Evolutionary conservation across 2,113 vertebrate genomes (phyloP), one percentile per base, ranked within the genome.

Genomic region (Colossoma macropomum): DNA sequence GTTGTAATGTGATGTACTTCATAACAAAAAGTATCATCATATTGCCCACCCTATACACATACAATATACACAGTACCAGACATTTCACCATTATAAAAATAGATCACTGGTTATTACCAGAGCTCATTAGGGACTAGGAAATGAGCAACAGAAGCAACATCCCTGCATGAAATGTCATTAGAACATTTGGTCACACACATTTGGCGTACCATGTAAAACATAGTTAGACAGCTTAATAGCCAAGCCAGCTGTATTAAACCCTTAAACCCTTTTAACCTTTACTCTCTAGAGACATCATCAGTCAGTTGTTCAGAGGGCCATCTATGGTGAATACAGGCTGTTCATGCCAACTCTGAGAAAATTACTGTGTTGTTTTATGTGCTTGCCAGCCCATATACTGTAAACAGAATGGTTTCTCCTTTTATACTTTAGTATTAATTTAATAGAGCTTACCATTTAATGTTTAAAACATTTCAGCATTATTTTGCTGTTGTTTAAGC

Each of bases 221-320:
- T 32, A 66, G 76, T 54, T 69, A 66, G 65, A 78, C 41, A 32
- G 27, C 41, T 79, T 79, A 77, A 77, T 77, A 77, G 59, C 63
- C 65, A 56, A 69, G 32, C 48, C 30, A 79, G n/a, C 63, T 27
- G 48, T 38, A 68, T 69, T 56, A 66, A 71, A 80, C 77, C 52
- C 66, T 80, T 59, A 71, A 71, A 71, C 66, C 50, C 66, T 80
- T 52, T 80, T 80, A 71, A 71, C 78, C 78, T 80, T 80, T 80
- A 60, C 77, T 80, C 77, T 80, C 66, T 28, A 21, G 48, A 80
- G 77, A 70, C 63, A 70, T 41, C 48, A 71, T 80, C 77, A 71
- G 77, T 71, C 50, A 71, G 50, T 70, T 66, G 52, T 80, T 80
- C 50, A 70, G 70, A 59, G n/a, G 32, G 66, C 66, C 68, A 52